Base-by-base conservation (phyloP, 1,140 invertebrate species). In the Triops longicaudatus region DNA sequence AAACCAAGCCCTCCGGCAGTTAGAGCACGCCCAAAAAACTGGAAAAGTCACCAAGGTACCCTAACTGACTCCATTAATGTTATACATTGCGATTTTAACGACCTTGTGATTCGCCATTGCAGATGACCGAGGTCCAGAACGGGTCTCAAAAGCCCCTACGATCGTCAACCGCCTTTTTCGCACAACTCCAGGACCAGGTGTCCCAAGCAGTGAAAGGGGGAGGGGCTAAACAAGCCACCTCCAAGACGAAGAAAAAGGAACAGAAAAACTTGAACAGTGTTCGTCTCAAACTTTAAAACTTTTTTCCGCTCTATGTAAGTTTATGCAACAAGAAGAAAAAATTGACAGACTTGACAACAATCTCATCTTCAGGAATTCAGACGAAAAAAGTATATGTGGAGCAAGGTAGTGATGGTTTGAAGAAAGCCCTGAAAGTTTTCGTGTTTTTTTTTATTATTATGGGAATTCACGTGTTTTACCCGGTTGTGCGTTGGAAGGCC, bases 101-200 rank as follows among this genome's bases (percentile, higher is more conserved):
- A 63, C 50, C 22, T 63, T 63, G 50, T 22, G 50, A 7, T 63
- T 22, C 17, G 17, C 50, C 14, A n/a, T 63, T 63, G 17, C 50
- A 63, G 50, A 63, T 63, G 50, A 63, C 50, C 50, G 50, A 63
- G 50, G 50, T 63, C 50, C 50, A 63, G 22, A 63, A 17, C 50
- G 50, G 50, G 50, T 63, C 50, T 22, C 50, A 22, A 22, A 63
- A 63, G 50, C 83, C 87, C 17, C 81, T 92, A 0, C 93, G 92
- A 83, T 93, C 92, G 1, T 95, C 93, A 0, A 91, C 89, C 81
- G 88, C 91, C 5, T 95, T 95, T 87, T 96, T 95, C 83, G 87
- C 86, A 74, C 88, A 92, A 81, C 84, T 96, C 11, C 92, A 95
- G 84, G 91, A 95, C 81, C 86, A 92, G 84, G 87, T 89, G 11